phyloP scores from a whole-genome alignment of 2,797 vertebrate species.

The Crocidura indochinensis region DNA sequence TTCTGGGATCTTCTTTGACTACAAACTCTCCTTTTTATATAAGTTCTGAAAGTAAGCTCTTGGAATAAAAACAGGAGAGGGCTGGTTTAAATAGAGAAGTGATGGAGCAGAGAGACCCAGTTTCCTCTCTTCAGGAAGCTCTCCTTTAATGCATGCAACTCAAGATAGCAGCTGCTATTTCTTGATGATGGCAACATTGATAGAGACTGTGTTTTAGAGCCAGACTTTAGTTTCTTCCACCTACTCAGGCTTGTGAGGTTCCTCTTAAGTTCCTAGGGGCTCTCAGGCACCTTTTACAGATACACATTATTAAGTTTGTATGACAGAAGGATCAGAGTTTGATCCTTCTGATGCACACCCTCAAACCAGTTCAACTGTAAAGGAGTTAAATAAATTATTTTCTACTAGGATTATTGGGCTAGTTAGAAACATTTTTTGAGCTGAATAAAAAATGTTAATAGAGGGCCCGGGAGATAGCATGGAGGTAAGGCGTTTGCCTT shows the following conservation, averaged over 20 bases:
- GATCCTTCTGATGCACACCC: not conserved
- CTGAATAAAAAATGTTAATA: not conserved
- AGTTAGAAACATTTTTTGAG: conserved; percentile 33
- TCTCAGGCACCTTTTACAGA: not conserved
- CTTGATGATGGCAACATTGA: too few relatives aligned
- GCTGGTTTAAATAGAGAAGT: too few relatives aligned
- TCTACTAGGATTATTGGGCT: not conserved
- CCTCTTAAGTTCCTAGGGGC: not conserved
- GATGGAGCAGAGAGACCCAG: too few relatives aligned
- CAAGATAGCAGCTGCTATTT: too few relatives aligned
- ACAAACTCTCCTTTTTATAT: too few relatives aligned
- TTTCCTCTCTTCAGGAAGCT: too few relatives aligned
- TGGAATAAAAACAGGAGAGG: too few relatives aligned
- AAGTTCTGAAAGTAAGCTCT: too few relatives aligned
- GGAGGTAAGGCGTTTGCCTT: too few relatives aligned
- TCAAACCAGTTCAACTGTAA: not conserved
- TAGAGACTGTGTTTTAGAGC: not conserved
- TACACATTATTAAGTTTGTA: not conserved
- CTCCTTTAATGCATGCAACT: too few relatives aligned
- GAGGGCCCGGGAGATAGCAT: too few relatives aligned
- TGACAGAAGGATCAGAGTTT: not conserved
- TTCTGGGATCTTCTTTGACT: too few relatives aligned
- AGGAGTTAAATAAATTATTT: not conserved
- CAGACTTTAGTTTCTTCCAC: not conserved
- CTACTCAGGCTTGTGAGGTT: not conserved